phyloP scores from a whole-genome alignment of 2,797 vertebrate genomes.

The Alauda arvensis region DNA sequence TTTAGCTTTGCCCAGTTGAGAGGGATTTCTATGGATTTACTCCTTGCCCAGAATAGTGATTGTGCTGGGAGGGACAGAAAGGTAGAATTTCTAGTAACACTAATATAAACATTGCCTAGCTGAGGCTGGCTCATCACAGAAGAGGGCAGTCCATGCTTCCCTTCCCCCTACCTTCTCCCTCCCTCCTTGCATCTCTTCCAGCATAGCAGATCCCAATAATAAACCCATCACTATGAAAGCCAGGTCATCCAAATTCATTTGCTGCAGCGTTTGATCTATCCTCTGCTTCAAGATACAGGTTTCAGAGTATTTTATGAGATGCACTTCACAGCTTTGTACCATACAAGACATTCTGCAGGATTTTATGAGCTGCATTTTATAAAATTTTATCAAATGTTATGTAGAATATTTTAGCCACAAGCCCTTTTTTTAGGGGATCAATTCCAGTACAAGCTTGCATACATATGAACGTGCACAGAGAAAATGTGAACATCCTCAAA shows the following conservation, averaged over 20 bases:
- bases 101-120: neutral
- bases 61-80: neutral
- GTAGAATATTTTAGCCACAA: conserved; percentile 28
- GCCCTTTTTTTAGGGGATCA: neutral
- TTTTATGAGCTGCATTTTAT: conserved; percentile 32
- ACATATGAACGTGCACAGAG: neutral
- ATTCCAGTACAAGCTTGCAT: neutral
- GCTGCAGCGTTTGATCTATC: conserved; percentile 36
- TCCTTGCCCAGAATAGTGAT: neutral
- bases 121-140: neutral
- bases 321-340: conserved; percentile 14
- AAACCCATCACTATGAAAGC: conserved; percentile 50
- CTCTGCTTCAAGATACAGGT: conserved; percentile 20
- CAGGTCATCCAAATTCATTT: conserved; percentile 53
- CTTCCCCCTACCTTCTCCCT: neutral
- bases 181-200: neutral
- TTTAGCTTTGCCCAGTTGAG: neutral
- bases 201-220: conserved; percentile 54
- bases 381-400: conserved; percentile 12
- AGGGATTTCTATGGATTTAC: neutral
- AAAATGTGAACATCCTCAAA: conserved; percentile 6
- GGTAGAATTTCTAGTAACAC: neutral
- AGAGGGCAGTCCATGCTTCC: neutral
- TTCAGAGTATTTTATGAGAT: conserved; percentile 42
- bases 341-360: conserved; percentile 9